phyloP scores from a whole-genome alignment of 2,113 vertebrate species.

The Ochotona curzoniae region DNA sequence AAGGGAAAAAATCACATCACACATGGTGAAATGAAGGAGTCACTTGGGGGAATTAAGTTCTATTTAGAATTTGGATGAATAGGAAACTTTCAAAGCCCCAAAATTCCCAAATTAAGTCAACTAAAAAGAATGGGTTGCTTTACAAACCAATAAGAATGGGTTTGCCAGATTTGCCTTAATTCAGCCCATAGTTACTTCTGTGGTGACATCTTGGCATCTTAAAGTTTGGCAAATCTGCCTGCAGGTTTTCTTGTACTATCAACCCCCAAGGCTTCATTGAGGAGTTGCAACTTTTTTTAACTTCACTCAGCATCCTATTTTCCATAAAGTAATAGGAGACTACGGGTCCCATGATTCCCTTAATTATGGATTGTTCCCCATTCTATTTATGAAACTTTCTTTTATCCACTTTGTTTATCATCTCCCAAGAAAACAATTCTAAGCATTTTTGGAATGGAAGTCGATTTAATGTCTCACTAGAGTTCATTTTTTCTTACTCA shows the following conservation, averaged over 20 bases:
- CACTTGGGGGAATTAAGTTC: neutral
- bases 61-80: neutral
- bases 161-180: neutral
- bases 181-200: neutral
- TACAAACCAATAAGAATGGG: neutral
- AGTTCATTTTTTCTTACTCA: neutral
- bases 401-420: neutral
- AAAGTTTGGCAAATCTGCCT: neutral
- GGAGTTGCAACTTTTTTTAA: neutral
- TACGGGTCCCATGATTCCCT: neutral
- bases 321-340: neutral
- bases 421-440: neutral
- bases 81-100: neutral
- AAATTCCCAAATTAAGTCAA: neutral
- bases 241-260: neutral
- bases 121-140: neutral
- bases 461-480: neutral
- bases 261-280: neutral
- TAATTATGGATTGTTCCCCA: neutral
- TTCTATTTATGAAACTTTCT: neutral
- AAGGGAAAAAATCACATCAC: neutral
- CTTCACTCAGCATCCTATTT: neutral
- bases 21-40: neutral
- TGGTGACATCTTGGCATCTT: neutral
- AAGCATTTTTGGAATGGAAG: neutral